Base-by-base conservation (phyloP, 1,140 invertebrate genomes). In the Scaptodrosophila lebanonensis region DNA sequence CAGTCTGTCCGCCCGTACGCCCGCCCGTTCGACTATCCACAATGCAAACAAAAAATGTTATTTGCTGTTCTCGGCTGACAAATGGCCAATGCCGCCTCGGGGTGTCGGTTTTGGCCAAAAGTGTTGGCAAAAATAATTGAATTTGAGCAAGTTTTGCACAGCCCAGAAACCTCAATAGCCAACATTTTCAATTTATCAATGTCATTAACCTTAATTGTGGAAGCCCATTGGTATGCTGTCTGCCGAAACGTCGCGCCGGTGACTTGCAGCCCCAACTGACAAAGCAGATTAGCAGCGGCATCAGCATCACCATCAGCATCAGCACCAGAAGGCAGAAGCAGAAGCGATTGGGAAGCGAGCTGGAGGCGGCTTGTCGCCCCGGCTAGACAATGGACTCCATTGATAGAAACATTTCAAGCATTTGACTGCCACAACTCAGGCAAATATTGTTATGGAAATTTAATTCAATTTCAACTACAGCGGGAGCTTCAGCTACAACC, bases 161-260 rank as follows among this genome's bases (percentile, higher is more conserved):
- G 62, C 65, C 70, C 40, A 75, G 56, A 75, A 75, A 75, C 71
- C 65, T 58, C 70, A 72, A 73, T 73, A 60, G 59, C 70, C 70
- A 62, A 33, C 68, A 33, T 72, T 72, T 54, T 59, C 69, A 72
- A 73, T 72, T 64, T 75, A 68, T 75, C 65, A 73, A 59, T 75
- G 70, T 75, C 71, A 69, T 75, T 75, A 75, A 75, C 71, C 70
- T 54, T 75, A 75, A 75, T 75, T 75, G 65, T 58, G 58, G 33
- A n/a, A n/a, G n/a, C n/a, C n/a, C n/a, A n/a, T n/a, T n/a, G n/a
- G n/a, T n/a, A n/a, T n/a, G n/a, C n/a, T n/a, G n/a, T n/a, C n/a
- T n/a, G n/a, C n/a, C n/a, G n/a, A n/a, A n/a, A n/a, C n/a, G n/a
- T n/a, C n/a, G n/a, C n/a, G n/a, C n/a, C n/a, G n/a, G n/a, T n/a